A percentile compares a stretch with the other conserved stretches of the same genome.
These are phyloP conservation scores for Pandemis heparana DNA, from an alignment of 2,888 invertebrate species.

Conservation along the genomic window DNA sequence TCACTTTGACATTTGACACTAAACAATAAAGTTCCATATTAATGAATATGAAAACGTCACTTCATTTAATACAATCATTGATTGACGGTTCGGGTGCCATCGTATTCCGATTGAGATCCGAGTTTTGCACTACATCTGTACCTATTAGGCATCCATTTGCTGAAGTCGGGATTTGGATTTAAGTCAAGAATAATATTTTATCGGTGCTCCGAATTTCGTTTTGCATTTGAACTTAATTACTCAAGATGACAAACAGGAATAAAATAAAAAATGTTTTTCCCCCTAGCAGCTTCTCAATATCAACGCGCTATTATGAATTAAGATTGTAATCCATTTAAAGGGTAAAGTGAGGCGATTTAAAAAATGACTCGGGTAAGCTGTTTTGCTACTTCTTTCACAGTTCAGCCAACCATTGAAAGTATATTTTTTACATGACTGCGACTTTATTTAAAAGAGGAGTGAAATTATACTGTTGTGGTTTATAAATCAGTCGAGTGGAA, in stretches of 20 bases:
- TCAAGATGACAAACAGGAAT: slow-evolving; percentile 19
- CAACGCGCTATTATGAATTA: slow-evolving; percentile 36
- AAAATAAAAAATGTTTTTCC: slow-evolving; percentile 9
- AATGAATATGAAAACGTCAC: too few species aligned
- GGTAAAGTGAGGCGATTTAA: slow-evolving; percentile 22
- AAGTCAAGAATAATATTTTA: slow-evolving; percentile 1
- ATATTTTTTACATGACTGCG: slow-evolving; percentile 3
- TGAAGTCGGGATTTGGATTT: not conserved
- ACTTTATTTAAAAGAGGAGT: slow-evolving; percentile 10
- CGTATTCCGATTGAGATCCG: too few species aligned
- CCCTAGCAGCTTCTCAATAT: slow-evolving; percentile 21
- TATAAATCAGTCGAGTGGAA: not conserved
- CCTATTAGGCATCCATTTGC: not conserved
- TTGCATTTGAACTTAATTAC: slow-evolving; percentile 26
- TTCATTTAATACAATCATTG: too few species aligned
- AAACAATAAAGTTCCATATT: too few species aligned
- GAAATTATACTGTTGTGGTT: not conserved
- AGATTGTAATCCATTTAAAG: slow-evolving; percentile 33
- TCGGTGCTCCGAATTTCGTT: slow-evolving; percentile 18
- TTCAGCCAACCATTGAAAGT: not conserved
- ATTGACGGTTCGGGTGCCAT: too few species aligned
- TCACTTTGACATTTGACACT: too few species aligned
- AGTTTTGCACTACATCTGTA: too few species aligned
- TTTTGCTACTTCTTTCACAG: slow-evolving; percentile 18
- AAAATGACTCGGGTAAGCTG: slow-evolving; percentile 16